A percentile compares a stretch with the other conserved stretches of the same genome.
Conservation (phyloP, 1,140 invertebrate species). For the Matsumurasca onukii region DNA sequence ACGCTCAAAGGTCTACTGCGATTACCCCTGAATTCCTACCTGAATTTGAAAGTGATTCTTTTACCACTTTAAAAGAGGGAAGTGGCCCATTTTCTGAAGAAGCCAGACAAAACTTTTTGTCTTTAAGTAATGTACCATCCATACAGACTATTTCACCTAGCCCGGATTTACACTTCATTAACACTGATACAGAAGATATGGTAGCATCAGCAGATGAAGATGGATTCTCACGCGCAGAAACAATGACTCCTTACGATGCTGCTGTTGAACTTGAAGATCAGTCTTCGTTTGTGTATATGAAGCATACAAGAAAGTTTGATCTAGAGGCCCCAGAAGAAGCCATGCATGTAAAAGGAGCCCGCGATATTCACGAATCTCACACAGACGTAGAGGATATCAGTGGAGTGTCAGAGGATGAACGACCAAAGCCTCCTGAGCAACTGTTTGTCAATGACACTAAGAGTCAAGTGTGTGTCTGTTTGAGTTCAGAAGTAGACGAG, state of each 20-base stretch:
- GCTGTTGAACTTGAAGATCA: conserved; percentile 42
- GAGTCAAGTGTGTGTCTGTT: conserved; percentile 40
- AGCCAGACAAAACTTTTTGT: conserved; percentile 32
- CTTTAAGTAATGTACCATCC: conserved; percentile 26
- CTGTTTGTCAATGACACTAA: conserved; percentile 37
- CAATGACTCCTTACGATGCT: conserved; percentile 40
- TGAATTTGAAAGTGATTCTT: conserved; percentile 40
- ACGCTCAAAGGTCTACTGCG: conserved; percentile 36
- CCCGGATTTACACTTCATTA: conserved; percentile 34
- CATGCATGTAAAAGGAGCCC: conserved; percentile 51
- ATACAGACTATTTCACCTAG: conserved; percentile 36
- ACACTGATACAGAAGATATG: conserved; percentile 57
- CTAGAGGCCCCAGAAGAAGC: conserved; percentile 49
- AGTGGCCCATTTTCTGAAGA: conserved; percentile 41
- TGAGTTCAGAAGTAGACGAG: conserved; percentile 18
- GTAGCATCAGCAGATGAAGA: conserved; percentile 54
- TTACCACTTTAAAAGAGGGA: conserved; percentile 42
- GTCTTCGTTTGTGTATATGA: conserved; percentile 50
- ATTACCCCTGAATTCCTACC: conserved; percentile 42
- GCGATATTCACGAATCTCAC: conserved; percentile 45
- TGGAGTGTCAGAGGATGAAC: conserved; percentile 44
- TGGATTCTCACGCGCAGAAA: conserved; percentile 37
- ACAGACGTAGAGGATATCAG: conserved; percentile 57
- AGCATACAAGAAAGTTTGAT: conserved; percentile 48
- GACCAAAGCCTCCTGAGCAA: conserved; percentile 17